phyloP scores from a whole-genome alignment of 2,888 invertebrate genomes.

The Drosophila anomelani region DNA sequence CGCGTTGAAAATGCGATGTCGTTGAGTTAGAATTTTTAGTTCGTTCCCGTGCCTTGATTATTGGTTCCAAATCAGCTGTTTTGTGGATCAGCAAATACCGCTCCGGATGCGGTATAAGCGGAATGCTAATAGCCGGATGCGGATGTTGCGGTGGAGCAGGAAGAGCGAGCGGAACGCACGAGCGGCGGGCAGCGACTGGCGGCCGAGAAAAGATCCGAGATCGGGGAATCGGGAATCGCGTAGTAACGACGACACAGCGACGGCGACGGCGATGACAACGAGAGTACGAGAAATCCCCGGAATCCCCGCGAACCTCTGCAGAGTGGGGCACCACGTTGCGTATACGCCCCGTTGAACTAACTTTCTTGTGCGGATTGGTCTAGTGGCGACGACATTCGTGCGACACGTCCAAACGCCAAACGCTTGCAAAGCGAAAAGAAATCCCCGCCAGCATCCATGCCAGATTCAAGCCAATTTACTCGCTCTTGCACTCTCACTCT shows the following conservation, averaged over 20 bases:
- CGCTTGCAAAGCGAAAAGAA: constrained; percentile 80
- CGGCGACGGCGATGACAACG: constrained; percentile 5
- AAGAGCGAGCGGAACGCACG: constrained; percentile 68
- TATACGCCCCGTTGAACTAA: constrained; percentile 67
- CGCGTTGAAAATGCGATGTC: constrained; percentile 33
- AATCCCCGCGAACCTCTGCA: constrained; percentile 16
- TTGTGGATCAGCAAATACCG: constrained; percentile 15
- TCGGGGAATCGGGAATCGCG: constrained; percentile 41
- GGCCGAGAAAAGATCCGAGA: constrained; percentile 22
- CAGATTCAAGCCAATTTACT: constrained; percentile 48
- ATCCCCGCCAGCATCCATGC: constrained; percentile 34
- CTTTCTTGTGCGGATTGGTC: constrained; percentile 48
- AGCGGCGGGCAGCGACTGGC: constrained; percentile 71
- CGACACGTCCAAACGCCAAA: constrained; percentile 77
- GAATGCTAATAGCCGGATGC: constrained; percentile 20
- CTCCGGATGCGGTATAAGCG: constrained; percentile 29
- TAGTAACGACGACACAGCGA: constrained; percentile 32
- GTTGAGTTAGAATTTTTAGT: constrained; percentile 4
- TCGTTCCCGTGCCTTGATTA: constrained; percentile 25
- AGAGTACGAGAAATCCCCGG: constrained; percentile 13
- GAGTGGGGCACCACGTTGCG: constrained; percentile 50
- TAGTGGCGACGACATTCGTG: constrained; percentile 70
- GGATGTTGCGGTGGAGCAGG: constrained; percentile 36
- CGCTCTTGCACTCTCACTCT: constrained; percentile 29
- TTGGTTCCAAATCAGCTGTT: constrained; percentile 34